Conservation (phyloP, 2,888 invertebrate species). For the Tenthredo scrophulariae region DNA sequence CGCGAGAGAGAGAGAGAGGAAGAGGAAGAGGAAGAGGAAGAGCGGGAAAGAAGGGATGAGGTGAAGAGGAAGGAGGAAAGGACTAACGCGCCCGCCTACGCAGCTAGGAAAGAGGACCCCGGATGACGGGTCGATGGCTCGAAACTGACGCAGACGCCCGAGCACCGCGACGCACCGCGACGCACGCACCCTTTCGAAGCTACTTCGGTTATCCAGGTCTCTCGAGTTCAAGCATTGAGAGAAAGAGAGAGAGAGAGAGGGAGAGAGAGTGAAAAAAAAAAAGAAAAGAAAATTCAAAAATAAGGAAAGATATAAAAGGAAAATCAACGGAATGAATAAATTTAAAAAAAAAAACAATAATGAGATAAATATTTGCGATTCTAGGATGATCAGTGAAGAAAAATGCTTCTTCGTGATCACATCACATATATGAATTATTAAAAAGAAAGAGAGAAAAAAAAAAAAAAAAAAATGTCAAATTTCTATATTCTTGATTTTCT, state of each 20-base stretch:
- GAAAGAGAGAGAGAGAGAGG: neutral
- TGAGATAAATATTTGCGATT: neutral
- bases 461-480: too few species aligned
- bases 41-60: constrained; percentile 28
- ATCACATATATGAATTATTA: too few species aligned
- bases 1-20: neutral
- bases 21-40: neutral
- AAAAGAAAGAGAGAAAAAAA: neutral
- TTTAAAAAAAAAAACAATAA: neutral
- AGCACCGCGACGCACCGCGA: constrained; percentile 55
- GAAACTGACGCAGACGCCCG: constrained; percentile 65
- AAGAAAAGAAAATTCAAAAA: neutral
- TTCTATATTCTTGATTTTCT: too few species aligned
- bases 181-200: constrained; percentile 60
- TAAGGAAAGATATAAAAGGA: neutral
- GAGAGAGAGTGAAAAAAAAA: neutral
- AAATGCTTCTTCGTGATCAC: neutral
- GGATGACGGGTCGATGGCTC: constrained; percentile 62
- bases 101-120: constrained; percentile 37
- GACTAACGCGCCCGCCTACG: constrained; percentile 40
- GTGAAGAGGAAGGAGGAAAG: constrained; percentile 52
- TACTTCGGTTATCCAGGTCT: constrained; percentile 44
- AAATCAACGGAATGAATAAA: neutral
- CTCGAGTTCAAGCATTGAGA: neutral
- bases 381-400: neutral